Conservation (phyloP, 2,113 vertebrate genomes). For the Fulica atra region DNA sequence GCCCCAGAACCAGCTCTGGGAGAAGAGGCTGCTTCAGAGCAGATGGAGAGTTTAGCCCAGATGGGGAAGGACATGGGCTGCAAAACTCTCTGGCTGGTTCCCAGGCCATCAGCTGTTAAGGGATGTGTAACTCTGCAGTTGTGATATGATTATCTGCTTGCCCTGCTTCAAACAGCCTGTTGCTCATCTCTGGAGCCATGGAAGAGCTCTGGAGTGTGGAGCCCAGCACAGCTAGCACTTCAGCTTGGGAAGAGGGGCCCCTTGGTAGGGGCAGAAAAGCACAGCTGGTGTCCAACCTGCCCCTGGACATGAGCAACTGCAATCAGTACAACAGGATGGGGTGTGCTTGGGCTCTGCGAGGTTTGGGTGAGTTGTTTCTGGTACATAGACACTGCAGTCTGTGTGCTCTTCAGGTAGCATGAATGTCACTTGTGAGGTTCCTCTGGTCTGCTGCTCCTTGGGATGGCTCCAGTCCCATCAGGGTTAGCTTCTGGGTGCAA, state of each 20-base stretch:
- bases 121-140: not conserved
- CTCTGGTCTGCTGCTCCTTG: not conserved
- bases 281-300: not conserved
- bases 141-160: too few species aligned
- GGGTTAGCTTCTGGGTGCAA: not conserved
- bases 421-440: not conserved
- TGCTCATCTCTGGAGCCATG: not conserved
- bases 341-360: too few species aligned
- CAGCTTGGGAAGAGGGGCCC: not conserved
- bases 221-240: accelerated
- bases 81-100: not conserved
- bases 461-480: not conserved
- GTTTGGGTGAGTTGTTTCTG: not conserved
- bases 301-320: not conserved
- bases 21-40: not conserved
- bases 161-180: not conserved
- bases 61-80: not conserved
- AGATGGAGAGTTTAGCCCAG: not conserved
- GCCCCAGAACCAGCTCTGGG: not conserved
- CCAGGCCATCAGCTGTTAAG: not conserved
- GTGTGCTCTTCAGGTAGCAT: not conserved
- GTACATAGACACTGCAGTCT: not conserved
- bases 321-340: not conserved
- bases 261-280: not conserved
- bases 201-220: not conserved